Conservation (phyloP, 2,888 invertebrate genomes). For the Chrysolina oricalcia region DNA sequence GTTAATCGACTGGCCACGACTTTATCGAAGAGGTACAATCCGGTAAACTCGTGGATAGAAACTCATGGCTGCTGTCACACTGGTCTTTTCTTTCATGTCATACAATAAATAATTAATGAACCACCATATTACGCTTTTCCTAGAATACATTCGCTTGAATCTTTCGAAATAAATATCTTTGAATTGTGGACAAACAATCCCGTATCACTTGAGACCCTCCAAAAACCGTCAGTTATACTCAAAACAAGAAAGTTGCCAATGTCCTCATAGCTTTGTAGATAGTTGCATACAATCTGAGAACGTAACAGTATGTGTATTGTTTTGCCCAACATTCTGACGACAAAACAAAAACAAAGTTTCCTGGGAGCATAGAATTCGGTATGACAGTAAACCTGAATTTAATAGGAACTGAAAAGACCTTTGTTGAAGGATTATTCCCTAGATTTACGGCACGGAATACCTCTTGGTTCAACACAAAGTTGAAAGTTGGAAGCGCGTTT, state of each 20-base stretch:
- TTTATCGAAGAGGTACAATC: too few species aligned
- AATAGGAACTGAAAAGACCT: conserved; percentile 46
- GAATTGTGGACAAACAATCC: not conserved
- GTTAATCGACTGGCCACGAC: too few species aligned
- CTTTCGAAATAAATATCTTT: too few species aligned
- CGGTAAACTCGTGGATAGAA: too few species aligned
- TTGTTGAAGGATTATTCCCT: conserved; percentile 43
- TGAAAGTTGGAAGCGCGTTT: conserved; percentile 11
- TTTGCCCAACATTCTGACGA: conserved; percentile 8
- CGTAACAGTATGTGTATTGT: conserved; percentile 1
- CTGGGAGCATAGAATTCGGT: conserved; percentile 38
- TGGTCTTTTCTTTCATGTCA: too few species aligned
- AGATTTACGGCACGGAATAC: conserved; percentile 35
- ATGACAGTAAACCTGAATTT: conserved; percentile 46
- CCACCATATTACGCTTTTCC: too few species aligned
- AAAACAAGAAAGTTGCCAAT: not conserved
- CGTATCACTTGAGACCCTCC: not conserved
- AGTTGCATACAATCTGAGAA: not conserved
- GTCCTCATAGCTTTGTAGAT: not conserved
- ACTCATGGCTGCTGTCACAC: too few species aligned
- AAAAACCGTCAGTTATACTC: not conserved
- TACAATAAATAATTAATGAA: too few species aligned
- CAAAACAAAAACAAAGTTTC: conserved; percentile 31
- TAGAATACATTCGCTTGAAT: too few species aligned
- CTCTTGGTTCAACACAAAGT: conserved; percentile 24